These are phyloP conservation scores for Enoplosus armatus DNA, from an alignment of 2,797 vertebrate genomes.

Conservation along the genomic window DNA sequence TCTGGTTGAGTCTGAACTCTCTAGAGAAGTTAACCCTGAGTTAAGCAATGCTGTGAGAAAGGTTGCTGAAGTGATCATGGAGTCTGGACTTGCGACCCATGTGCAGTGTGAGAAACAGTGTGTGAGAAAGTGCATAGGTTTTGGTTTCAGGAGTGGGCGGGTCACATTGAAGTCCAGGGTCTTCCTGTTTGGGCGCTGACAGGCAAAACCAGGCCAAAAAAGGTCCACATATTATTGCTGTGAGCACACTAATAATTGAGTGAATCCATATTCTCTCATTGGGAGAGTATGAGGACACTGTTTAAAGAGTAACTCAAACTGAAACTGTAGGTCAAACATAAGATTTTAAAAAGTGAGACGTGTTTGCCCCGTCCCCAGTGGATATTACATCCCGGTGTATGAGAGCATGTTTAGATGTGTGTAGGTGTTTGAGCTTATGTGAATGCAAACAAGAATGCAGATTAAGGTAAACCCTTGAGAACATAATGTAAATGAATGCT, in stretches of 20 bases:
- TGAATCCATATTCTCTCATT: background rate
- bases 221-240: background rate
- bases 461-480: background rate
- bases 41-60: slow-evolving; percentile 46
- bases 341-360: background rate
- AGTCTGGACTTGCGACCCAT: background rate
- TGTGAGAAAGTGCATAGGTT: background rate
- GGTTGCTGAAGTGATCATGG: background rate
- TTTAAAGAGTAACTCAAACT: background rate
- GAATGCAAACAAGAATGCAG: slow-evolving; percentile 23
- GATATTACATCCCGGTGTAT: background rate
- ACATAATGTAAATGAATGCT: background rate
- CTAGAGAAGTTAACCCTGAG: background rate
- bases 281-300: background rate
- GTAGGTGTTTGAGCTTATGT: background rate
- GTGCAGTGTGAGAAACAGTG: slow-evolving; percentile 6
- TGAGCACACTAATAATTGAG: background rate
- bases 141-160: background rate
- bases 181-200: background rate
- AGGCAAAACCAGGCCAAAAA: slow-evolving; percentile 2
- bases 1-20: background rate
- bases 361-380: background rate
- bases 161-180: background rate
- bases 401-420: slow-evolving; percentile 10
- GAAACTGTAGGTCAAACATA: background rate